A percentile compares a stretch with the other conserved stretches of the same genome.
phyloP scores from a whole-genome alignment of 2,888 invertebrate genomes.

The Agrotis ipsilon region DNA sequence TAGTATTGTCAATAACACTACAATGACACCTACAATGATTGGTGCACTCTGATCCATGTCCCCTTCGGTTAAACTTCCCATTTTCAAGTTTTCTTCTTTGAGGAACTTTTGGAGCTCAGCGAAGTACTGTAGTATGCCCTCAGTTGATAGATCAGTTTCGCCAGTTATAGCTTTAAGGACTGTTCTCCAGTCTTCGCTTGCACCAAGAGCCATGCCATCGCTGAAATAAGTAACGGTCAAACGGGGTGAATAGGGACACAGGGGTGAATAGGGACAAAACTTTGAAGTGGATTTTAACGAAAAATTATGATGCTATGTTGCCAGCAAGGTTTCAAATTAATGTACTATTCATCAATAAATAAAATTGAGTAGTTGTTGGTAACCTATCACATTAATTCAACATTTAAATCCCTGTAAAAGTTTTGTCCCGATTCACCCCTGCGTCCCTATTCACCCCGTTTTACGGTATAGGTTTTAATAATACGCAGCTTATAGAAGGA shows the following conservation, averaged over 20 bases:
- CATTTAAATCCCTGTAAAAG: no score
- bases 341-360: no score
- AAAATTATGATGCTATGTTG: no score
- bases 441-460: no score
- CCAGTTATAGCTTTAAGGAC: constrained; percentile 84
- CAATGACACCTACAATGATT: constrained; percentile 82
- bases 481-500: not conserved
- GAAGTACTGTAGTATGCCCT: constrained; percentile 85
- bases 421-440: no score
- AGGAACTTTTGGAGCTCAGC: constrained; percentile 78
- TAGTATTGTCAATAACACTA: constrained; percentile 78
- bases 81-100: constrained; percentile 76
- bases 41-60: constrained; percentile 85
- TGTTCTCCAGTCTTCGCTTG: constrained; percentile 86
- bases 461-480: not conserved
- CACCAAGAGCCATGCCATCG: constrained; percentile 86
- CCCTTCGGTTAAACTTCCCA: constrained; percentile 69
- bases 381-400: no score
- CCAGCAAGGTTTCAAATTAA: no score
- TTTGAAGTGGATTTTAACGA: no score
- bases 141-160: constrained; percentile 83
- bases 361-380: no score
- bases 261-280: no score
- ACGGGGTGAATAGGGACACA: no score
- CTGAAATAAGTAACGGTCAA: constrained; percentile 81